These are phyloP conservation scores for Luehdorfia chinensis DNA, from an alignment of 1,140 invertebrate species.

Conservation along the genomic window DNA sequence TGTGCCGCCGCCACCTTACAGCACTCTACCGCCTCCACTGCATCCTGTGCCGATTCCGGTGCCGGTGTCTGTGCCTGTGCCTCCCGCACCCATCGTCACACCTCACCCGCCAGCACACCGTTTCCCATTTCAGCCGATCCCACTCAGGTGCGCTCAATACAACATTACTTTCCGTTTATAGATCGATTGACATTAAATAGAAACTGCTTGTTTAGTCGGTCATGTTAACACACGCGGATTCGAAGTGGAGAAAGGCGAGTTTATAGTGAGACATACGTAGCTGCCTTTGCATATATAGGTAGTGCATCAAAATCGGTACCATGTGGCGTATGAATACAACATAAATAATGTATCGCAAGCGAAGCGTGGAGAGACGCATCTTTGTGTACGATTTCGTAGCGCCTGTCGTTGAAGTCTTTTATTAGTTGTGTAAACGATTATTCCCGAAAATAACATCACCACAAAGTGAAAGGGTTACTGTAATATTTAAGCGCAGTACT, in stretches of 20 bases:
- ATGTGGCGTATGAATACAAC: constrained; percentile 19
- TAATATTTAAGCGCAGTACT: not conserved
- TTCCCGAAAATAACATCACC: constrained; percentile 5
- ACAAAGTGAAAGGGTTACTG: constrained; percentile 12
- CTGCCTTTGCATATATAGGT: constrained; percentile 24
- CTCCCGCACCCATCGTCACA: constrained; percentile 42
- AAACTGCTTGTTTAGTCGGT: constrained; percentile 41
- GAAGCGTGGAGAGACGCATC: constrained; percentile 17
- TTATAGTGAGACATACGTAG: constrained; percentile 28
- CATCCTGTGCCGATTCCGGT: constrained; percentile 33
- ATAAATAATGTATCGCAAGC: constrained; percentile 23
- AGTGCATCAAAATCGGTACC: constrained; percentile 14
- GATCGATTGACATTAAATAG: constrained; percentile 40
- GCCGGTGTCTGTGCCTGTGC: constrained; percentile 34
- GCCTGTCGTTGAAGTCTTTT: constrained; percentile 50
- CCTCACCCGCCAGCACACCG: constrained; percentile 58
- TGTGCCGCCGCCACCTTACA: constrained; percentile 71
- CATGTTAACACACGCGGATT: constrained; percentile 45
- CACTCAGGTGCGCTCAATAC: constrained; percentile 55
- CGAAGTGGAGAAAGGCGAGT: constrained; percentile 48
- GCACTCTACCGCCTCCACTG: constrained; percentile 61
- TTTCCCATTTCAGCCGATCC: constrained; percentile 74
- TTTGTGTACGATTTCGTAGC: constrained; percentile 20
- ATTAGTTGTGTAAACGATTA: constrained; percentile 11
- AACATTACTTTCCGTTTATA: constrained; percentile 25